A percentile compares a stretch with the other conserved stretches of the same genome.
Conservation (phyloP, 2,888 invertebrate genomes). For the Neuroscelio doddi region DNA sequence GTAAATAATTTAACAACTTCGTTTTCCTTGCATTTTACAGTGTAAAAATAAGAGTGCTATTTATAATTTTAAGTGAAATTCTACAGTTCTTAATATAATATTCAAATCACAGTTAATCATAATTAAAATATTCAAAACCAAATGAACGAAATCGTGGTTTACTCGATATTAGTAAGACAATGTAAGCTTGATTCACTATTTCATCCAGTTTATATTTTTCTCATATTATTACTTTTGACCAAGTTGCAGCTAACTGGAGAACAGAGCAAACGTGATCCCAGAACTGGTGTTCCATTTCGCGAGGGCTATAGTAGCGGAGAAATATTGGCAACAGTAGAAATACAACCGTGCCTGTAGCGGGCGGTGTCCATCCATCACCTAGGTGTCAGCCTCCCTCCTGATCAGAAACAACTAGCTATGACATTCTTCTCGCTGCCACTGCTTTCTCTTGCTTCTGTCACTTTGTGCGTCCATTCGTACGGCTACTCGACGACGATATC, state of each 20-base stretch:
- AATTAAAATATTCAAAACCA: too few relatives aligned
- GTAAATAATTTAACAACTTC: too few relatives aligned
- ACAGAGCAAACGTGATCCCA: conserved; percentile 12
- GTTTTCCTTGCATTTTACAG: too few relatives aligned
- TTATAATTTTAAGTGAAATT: too few relatives aligned
- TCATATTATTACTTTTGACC: neutral
- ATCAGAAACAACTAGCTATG: conserved; percentile 69
- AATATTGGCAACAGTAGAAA: conserved; percentile 47
- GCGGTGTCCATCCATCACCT: conserved; percentile 69
- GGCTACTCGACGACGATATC: conserved; percentile 25
- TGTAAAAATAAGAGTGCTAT: too few relatives aligned
- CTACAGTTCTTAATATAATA: too few relatives aligned
- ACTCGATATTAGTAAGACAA: too few relatives aligned
- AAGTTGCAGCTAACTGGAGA: neutral
- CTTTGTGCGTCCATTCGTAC: conserved; percentile 46
- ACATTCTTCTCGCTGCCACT: conserved; percentile 67
- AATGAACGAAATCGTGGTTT: too few relatives aligned
- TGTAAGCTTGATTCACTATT: too few relatives aligned
- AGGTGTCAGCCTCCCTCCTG: conserved; percentile 67
- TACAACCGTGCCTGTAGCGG: conserved; percentile 63
- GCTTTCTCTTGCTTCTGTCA: conserved; percentile 58
- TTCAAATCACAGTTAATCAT: too few relatives aligned
- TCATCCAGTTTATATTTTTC: too few relatives aligned
- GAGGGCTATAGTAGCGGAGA: conserved; percentile 30
- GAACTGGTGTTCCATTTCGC: conserved; percentile 16